These are phyloP conservation scores for Nannospalax galili DNA, from an alignment of 2,113 vertebrate genomes.

Conservation along the genomic window DNA sequence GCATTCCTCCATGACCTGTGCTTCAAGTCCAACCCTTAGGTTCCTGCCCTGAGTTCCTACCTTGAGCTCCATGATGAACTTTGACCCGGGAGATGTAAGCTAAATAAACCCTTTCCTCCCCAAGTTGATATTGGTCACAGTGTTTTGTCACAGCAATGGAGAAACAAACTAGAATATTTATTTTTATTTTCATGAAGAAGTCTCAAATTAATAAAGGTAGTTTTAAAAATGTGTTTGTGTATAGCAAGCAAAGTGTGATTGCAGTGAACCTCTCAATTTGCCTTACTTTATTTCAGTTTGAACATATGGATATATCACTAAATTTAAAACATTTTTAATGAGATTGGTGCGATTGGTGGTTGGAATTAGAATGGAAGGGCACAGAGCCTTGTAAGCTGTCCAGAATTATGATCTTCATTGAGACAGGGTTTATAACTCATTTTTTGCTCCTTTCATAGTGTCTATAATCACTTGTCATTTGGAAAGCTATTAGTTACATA, in stretches of 20 bases:
- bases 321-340: neutral
- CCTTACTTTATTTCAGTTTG: conserved; percentile 1
- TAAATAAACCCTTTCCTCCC: too few relatives aligned
- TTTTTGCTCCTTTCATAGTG: neutral
- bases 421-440: neutral
- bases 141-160: too few relatives aligned
- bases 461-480: neutral
- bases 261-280: neutral
- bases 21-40: too few relatives aligned
- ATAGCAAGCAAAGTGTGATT: neutral
- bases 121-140: too few relatives aligned
- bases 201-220: conserved; percentile 3
- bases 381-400: neutral
- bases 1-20: too few relatives aligned
- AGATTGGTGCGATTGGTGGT: neutral
- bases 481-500: conserved; percentile 1
- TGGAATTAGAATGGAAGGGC: neutral
- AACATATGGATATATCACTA: neutral
- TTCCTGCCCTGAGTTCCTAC: too few relatives aligned
- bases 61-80: too few relatives aligned
- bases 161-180: too few relatives aligned
- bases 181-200: conserved; percentile 31
- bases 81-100: too few relatives aligned
- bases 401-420: neutral
- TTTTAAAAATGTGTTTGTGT: neutral